phyloP scores from a whole-genome alignment of 1,140 invertebrate genomes.

The Galleria mellonella region DNA sequence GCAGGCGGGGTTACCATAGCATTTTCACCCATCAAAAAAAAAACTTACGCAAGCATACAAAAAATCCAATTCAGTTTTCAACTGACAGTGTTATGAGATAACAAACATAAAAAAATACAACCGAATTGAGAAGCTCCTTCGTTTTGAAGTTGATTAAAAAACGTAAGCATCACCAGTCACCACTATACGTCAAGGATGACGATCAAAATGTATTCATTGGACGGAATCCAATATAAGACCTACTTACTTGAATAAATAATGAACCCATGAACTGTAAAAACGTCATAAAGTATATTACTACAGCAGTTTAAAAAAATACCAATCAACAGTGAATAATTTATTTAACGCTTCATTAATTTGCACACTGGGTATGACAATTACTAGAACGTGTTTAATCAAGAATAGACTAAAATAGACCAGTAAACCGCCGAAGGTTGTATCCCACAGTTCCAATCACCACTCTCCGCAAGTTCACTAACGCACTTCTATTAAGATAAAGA shows the following conservation, averaged over 20 bases:
- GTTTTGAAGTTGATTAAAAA: slow-evolving; percentile 1
- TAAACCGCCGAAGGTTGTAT: slow-evolving; percentile 3
- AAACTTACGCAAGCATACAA: too few relatives aligned
- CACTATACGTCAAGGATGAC: slow-evolving; percentile 31
- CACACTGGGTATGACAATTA: not conserved
- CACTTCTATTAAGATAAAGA: not conserved
- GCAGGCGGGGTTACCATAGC: too few relatives aligned
- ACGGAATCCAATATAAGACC: slow-evolving; percentile 21
- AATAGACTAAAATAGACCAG: slow-evolving; percentile 7
- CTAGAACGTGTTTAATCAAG: slow-evolving; percentile 5
- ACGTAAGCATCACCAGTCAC: slow-evolving; percentile 16
- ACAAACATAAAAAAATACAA: too few relatives aligned
- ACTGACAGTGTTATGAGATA: too few relatives aligned
- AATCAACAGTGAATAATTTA: not conserved
- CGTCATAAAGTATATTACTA: not conserved
- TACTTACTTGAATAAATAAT: slow-evolving; percentile 16
- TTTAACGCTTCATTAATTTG: slow-evolving; percentile 1
- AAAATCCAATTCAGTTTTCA: too few relatives aligned
- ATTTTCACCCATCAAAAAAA: too few relatives aligned
- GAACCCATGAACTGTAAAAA: slow-evolving; percentile 4
- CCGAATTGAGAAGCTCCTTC: too few relatives aligned
- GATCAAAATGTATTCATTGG: slow-evolving; percentile 33
- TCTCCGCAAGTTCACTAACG: not conserved
- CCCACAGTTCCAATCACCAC: slow-evolving; percentile 3
- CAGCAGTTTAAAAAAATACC: not conserved